Conservation (phyloP, 2,113 vertebrate genomes). For the Potamarius usumacintae region DNA sequence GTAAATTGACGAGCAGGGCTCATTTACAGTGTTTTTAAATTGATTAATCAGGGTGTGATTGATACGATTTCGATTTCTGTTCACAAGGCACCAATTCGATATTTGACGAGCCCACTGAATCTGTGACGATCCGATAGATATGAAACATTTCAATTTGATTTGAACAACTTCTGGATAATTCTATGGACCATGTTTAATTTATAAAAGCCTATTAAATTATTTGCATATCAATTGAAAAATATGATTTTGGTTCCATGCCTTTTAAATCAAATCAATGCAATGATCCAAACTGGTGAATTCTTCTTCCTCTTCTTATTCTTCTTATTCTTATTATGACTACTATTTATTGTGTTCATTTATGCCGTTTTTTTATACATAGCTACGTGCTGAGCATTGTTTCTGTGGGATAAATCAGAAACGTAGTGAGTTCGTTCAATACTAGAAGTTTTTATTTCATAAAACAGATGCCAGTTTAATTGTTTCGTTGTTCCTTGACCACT, state of each 20-base stretch:
- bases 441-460: background rate
- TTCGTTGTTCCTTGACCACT: background rate
- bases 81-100: background rate
- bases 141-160: background rate
- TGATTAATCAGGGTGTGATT: background rate
- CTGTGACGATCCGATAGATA: background rate
- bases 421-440: background rate
- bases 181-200: background rate
- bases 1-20: too few relatives aligned
- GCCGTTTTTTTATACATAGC: background rate
- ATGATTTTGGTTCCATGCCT: too few relatives aligned
- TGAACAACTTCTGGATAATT: background rate
- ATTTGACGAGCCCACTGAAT: too few relatives aligned
- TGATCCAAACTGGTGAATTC: too few relatives aligned
- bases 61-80: background rate
- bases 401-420: background rate
- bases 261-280: too few relatives aligned
- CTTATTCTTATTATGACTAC: background rate
- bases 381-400: background rate
- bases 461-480: background rate
- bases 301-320: too few relatives aligned
- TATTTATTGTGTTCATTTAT: background rate
- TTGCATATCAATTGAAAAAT: background rate
- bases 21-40: background rate
- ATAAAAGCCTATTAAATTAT: background rate